Evolutionary conservation across 2,888 invertebrate species (phyloP), one percentile per base, ranked within the genome.

Genomic region (Aplocera efformata): DNA sequence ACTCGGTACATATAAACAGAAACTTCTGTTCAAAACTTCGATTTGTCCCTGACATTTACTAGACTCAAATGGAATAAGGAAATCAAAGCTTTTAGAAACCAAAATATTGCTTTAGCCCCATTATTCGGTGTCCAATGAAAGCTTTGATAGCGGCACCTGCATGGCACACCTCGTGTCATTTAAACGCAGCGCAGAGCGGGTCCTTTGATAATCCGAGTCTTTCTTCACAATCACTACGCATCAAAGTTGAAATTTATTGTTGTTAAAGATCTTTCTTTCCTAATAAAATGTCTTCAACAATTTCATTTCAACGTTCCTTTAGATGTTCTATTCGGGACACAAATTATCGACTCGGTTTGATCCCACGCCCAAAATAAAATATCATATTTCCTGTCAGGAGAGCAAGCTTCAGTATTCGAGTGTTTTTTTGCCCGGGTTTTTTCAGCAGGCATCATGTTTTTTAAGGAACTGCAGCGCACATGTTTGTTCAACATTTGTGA

Each of bases 311-410:
- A 64, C 73, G 67, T 75, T 58, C 67, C 71, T 68, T 82, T 65
- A 81, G 81, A 82, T 79, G 76, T 81, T 76, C 73, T 70, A 71
- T 78, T 77, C 74, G 75, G 72, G 69, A 78, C 82, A 82, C 83
- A 79, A 83, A 84, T 86, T 86, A 86, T 85, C 83, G 80, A 79
- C 71, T 79, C 56, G 78, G 81, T 82, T 86, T 85, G 86, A 85
- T 86, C 86, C 88, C 85, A 86, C 86, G 84, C 84, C 82, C 77
- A 77, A 86, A 86, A 86, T 88, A 86, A 88, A 88, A 86, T 88
- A 88, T 88, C 88, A 86, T 86, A 85, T 88, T 86, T 88, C 88
- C 85, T 86, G 86, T 83, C 81, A 80, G 78, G 55, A 74, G 73
- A 63, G 67, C 80, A 67, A 78, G 84, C 83, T 83, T 84, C 78